Percentiles rank a stretch among this genome's conserved stretches.
phyloP scores from a whole-genome alignment of 2,797 vertebrate species.

The Sebastes melanostomus region DNA sequence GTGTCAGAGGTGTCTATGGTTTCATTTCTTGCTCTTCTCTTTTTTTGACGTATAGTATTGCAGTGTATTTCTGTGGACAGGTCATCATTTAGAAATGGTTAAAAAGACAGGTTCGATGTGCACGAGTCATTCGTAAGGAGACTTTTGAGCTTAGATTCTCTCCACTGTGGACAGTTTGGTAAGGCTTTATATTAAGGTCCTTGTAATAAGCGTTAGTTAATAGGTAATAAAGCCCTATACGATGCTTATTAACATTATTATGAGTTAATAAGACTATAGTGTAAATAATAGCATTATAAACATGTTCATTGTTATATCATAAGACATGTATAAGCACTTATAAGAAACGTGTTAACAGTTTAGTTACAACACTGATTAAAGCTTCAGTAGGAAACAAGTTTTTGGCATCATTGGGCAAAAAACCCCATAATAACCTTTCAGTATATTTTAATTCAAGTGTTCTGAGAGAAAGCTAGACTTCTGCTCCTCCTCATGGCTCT shows the following conservation, averaged over 20 bases:
- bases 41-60: not conserved
- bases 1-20: not conserved
- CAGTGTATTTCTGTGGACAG: not conserved
- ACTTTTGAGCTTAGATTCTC: not conserved
- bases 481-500: too few species aligned
- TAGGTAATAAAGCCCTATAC: not conserved
- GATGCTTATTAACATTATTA: not conserved
- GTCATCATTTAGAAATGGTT: not conserved
- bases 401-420: too few species aligned
- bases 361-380: not conserved
- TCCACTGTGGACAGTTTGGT: not conserved
- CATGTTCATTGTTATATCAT: not conserved
- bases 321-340: not conserved
- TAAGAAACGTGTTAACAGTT: not conserved
- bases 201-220: not conserved
- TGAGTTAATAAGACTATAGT: not conserved
- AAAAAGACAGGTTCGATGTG: not conserved
- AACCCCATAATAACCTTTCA: too few species aligned
- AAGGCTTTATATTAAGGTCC: not conserved
- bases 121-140: not conserved
- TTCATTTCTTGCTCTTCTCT: not conserved
- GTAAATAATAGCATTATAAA: not conserved
- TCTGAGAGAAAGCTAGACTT: too few species aligned
- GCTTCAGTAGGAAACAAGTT: too few species aligned
- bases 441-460: too few species aligned